A percentile compares a stretch with the other conserved stretches of the same genome.
Evolutionary conservation across 37 sponge, comb jelly and placozoan genomes (phyloP).

Genomic region (Dysidea cf. avara): DNA sequence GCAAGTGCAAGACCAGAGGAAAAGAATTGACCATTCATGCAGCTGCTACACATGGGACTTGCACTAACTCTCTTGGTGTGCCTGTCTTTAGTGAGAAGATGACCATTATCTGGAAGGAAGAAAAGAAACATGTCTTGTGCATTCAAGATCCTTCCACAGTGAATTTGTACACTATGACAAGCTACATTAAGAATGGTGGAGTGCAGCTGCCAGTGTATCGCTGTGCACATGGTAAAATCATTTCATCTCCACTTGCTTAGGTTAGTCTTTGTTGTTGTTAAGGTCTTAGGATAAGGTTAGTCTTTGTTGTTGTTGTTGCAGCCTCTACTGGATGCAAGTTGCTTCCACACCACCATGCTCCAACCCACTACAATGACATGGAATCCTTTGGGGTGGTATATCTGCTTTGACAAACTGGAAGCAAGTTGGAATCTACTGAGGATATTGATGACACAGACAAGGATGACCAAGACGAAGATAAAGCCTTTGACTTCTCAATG

Average conservation of each 20-base stretch:
- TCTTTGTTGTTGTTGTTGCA: no score
- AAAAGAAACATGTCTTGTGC: constrained; percentile 37
- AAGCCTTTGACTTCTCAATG: no score
- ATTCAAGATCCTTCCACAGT: constrained; percentile 30
- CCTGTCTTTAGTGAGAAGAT: constrained; percentile 32
- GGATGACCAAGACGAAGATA: no score
- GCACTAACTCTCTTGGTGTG: constrained; percentile 45
- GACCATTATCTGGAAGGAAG: constrained; percentile 29
- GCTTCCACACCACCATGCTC: constrained; percentile 19
- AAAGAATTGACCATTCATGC: not conserved
- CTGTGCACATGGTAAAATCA: constrained; percentile 29
- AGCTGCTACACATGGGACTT: constrained; percentile 3
- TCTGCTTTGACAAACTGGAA: constrained; percentile 10
- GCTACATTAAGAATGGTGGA: constrained; percentile 13
- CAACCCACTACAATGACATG: constrained; percentile 21
- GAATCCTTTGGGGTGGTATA: constrained; percentile 45
- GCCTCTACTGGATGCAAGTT: constrained; percentile 1
- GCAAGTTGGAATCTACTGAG: not conserved
- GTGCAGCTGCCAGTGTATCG: constrained; percentile 14
- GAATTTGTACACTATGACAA: constrained; percentile 6
- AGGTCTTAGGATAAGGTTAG: no score
- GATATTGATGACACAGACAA: no score
- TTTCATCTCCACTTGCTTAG: constrained; percentile 31
- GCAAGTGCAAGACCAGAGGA: constrained; percentile 27
- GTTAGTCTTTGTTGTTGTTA: constrained; percentile 35